Evolutionary conservation across 2,113 vertebrate species (phyloP), one percentile per base, ranked within the genome.

Genomic region (Onychostruthus taczanowskii): DNA sequence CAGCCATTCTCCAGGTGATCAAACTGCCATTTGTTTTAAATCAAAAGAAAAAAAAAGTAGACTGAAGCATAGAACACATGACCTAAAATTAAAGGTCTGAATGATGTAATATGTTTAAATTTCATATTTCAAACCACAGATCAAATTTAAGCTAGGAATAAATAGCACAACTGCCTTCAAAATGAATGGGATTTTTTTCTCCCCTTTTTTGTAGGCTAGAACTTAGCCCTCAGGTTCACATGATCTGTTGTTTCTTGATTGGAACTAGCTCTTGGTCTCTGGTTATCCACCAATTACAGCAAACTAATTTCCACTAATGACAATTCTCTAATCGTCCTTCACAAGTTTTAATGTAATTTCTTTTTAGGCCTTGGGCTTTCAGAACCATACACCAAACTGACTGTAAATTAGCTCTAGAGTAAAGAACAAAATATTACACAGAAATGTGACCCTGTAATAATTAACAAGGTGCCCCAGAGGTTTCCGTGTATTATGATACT

Each of bases 371-470:
- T 52, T 95, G 76, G 39, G 68, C 74, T 93, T 83, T 93, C 41
- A 89, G 39, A 81, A 9, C 19, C 33, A 23, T 74, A 41, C 7
- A 33, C 43, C 24, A 69, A 91, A 79, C 62, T 75, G 63, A 77
- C 35, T 87, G 46, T 82, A 90, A 94, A 91, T 93, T 93, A 82
- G 23, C 63, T 89, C 74, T 75, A 63, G 39, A 73, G 78, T 74
- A 79, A 91, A 80, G 89, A 96, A 90, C n/a, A 86, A 70, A 90
- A 67, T 80, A 84, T 70, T 84, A 80, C 68, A 82, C 47, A 67
- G 89, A 78, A 79, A 89, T 85, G 43, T 86, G 91, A 94, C 67
- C 85, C 66, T 76, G 61, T 59, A 91, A 69, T 90, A 95, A 93
- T 95, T 95, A 87, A 94, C 59, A 87, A 89, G 30, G 49, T 87